These are phyloP conservation scores for Rhopalosiphum padi DNA, from an alignment of 1,140 invertebrate genomes.

Conservation along the genomic window DNA sequence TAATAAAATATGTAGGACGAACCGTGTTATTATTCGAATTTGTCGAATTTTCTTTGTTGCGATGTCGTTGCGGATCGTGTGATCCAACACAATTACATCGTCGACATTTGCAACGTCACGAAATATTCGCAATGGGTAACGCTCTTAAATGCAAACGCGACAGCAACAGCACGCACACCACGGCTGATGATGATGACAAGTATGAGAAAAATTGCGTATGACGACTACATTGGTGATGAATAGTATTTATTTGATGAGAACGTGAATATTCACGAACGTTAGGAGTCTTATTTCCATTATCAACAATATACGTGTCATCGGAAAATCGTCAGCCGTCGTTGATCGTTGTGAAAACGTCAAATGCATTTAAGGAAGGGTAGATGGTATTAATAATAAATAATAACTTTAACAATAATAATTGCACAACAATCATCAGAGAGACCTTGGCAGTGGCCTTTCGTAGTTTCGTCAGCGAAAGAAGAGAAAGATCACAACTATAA, in stretches of 20 bases:
- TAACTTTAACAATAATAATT: not conserved
- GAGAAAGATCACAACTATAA: not conserved
- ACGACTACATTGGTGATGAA: not conserved
- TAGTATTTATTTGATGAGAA: not conserved
- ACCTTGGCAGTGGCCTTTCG: conserved; percentile 22
- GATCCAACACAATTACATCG: not conserved
- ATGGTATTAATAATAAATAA: too few relatives aligned
- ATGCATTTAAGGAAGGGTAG: too few relatives aligned
- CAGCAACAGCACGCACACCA: not conserved
- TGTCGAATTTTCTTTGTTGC: not conserved
- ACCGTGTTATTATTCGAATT: conserved; percentile 5
- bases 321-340: too few relatives aligned
- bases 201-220: not conserved
- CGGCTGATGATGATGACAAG: not conserved
- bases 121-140: not conserved
- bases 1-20: not conserved
- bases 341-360: too few relatives aligned
- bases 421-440: not conserved
- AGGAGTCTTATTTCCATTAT: not conserved
- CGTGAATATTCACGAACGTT: not conserved
- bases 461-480: not conserved
- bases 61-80: not conserved
- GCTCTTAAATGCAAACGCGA: not conserved
- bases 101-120: conserved; percentile 11
- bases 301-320: not conserved